These are phyloP conservation scores for Regulus satrapa DNA, from an alignment of 2,113 vertebrate species.

Conservation along the genomic window DNA sequence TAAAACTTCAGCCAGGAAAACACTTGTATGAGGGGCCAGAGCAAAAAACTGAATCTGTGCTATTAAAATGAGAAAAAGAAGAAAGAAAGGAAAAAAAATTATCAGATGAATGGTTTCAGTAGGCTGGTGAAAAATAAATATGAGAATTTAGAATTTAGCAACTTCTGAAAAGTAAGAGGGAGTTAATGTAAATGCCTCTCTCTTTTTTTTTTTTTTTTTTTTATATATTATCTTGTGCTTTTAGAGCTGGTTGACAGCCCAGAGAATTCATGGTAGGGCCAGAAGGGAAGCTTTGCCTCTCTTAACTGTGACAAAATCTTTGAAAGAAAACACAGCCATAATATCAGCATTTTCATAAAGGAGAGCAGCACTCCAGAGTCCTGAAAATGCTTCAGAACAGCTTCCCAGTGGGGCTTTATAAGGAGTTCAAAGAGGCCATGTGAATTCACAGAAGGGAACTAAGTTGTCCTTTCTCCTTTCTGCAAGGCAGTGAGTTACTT, in stretches of 20 bases:
- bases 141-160: background rate
- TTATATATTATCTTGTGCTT: background rate
- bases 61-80: background rate
- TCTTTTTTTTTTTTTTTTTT: too few relatives aligned
- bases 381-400: background rate
- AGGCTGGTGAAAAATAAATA: background rate
- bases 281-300: background rate
- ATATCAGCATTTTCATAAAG: conserved; percentile 27
- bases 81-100: too few relatives aligned
- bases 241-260: background rate
- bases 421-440: background rate
- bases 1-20: background rate
- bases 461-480: background rate
- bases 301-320: conserved; percentile 32
- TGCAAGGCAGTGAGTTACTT: background rate
- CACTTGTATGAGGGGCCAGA: background rate
- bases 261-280: background rate
- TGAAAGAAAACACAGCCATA: background rate
- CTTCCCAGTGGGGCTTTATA: background rate
- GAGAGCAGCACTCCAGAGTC: background rate
- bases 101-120: background rate
- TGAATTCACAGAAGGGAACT: background rate
- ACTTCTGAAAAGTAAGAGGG: background rate
- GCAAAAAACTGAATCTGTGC: background rate
- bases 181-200: background rate